These are phyloP conservation scores for Siphlonurus alternatus DNA, from an alignment of 2,888 invertebrate genomes.

Conservation along the genomic window DNA sequence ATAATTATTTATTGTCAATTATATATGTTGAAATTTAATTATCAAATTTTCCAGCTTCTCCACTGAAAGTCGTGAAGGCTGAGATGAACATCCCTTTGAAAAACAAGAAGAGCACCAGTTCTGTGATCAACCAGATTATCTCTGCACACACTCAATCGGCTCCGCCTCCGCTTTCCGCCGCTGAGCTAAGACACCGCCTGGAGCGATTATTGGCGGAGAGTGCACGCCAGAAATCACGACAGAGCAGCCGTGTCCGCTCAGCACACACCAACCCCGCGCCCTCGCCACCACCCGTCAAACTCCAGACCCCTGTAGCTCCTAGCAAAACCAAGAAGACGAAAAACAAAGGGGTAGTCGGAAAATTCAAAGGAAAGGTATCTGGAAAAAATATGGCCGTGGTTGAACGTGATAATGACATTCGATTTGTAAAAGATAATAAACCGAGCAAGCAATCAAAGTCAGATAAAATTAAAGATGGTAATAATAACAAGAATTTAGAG, in stretches of 20 bases:
- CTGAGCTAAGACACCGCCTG: background rate
- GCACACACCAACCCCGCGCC: background rate
- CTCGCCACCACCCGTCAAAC: background rate
- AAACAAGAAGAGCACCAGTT: background rate
- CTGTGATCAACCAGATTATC: background rate
- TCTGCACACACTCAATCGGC: background rate
- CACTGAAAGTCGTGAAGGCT: background rate
- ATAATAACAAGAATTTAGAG: background rate
- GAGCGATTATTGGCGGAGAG: background rate
- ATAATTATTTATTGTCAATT: too few species aligned
- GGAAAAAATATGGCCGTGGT: background rate
- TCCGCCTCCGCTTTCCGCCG: background rate
- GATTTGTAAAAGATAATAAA: background rate
- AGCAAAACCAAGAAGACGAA: background rate
- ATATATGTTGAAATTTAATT: too few species aligned
- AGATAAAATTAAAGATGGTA: background rate
- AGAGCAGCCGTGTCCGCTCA: background rate
- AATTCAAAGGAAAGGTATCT: background rate
- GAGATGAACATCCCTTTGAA: background rate
- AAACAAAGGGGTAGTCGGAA: background rate
- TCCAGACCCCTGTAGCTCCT: background rate
- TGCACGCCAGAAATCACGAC: background rate
- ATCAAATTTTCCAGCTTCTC: background rate
- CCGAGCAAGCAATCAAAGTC: background rate
- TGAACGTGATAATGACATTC: background rate